These are phyloP conservation scores for Cyaniris semiargus DNA, from an alignment of 2,888 invertebrate genomes.

Conservation along the genomic window DNA sequence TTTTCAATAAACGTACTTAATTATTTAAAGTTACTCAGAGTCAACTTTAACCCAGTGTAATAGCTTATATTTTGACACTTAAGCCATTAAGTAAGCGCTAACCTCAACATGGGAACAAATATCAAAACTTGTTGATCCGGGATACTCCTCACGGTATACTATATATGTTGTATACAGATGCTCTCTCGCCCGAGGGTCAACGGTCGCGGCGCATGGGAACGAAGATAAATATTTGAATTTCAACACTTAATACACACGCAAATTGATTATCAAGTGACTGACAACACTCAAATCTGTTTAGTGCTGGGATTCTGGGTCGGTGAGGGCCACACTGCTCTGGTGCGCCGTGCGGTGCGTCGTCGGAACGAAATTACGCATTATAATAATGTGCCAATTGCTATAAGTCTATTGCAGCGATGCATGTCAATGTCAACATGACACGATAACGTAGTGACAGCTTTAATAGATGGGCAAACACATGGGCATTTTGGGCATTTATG, in stretches of 20 bases:
- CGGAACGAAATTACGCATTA: not conserved
- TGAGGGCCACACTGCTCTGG: not conserved
- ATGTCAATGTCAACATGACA: too few relatives aligned
- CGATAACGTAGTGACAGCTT: too few relatives aligned
- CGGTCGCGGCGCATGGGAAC: slow-evolving; percentile 78
- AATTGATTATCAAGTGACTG: slow-evolving; percentile 70
- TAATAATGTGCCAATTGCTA: too few relatives aligned
- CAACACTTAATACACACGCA: slow-evolving; percentile 78
- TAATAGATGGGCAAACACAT: too few relatives aligned
- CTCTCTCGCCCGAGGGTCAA: slow-evolving; percentile 56
- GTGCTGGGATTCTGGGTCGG: slow-evolving; percentile 52
- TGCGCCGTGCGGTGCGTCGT: not conserved
- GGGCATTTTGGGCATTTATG: too few relatives aligned
- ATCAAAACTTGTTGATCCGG: slow-evolving; percentile 11
- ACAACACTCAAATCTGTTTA: slow-evolving; percentile 57
- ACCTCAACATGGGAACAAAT: slow-evolving; percentile 35
- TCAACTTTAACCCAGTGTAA: too few relatives aligned
- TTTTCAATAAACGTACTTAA: too few relatives aligned
- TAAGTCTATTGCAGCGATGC: too few relatives aligned
- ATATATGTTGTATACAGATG: not conserved
- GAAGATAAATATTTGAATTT: slow-evolving; percentile 79
- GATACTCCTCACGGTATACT: not conserved
- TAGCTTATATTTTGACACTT: too few relatives aligned
- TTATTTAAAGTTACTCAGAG: too few relatives aligned
- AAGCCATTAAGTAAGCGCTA: not conserved